Percentiles rank a stretch among this genome's conserved stretches.
Conservation (phyloP, 2,113 vertebrate genomes). For the Natator depressus region DNA sequence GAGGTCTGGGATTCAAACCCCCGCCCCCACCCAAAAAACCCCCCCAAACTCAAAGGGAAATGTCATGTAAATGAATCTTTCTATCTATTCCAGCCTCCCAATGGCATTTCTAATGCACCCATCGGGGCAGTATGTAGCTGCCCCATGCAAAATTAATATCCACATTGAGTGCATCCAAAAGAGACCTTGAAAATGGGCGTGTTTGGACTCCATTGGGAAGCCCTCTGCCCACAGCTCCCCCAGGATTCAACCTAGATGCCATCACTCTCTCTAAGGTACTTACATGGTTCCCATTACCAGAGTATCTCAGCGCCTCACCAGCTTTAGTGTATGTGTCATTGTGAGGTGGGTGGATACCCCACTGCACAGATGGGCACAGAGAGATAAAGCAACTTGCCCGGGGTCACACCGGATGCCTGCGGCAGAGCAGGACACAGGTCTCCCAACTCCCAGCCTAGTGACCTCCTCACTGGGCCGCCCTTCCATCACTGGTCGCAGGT, state of each 20-base stretch:
- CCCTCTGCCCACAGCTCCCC: not conserved
- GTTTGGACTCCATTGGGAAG: not conserved
- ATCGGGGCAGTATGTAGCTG: too few species aligned
- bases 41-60: not conserved
- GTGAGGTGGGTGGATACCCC: not conserved
- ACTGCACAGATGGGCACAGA: not conserved
- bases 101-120: not conserved
- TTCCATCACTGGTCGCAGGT: not conserved
- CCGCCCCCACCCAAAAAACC: fast-evolving
- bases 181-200: not conserved
- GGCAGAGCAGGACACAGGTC: not conserved
- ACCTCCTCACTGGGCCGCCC: not conserved
- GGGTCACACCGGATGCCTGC: not conserved
- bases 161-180: not conserved
- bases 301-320: not conserved
- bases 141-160: not conserved
- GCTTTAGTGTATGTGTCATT: not conserved
- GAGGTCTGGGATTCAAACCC: not conserved
- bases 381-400: not conserved
- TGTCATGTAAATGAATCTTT: not conserved
- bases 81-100: not conserved
- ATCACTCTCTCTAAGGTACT: not conserved
- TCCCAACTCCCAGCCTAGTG: too few species aligned
- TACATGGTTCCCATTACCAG: not conserved
- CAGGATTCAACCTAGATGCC: not conserved